Evolutionary conservation across 2,888 invertebrate genomes (phyloP).

Genomic region (Sicus ferrugineus): DNA sequence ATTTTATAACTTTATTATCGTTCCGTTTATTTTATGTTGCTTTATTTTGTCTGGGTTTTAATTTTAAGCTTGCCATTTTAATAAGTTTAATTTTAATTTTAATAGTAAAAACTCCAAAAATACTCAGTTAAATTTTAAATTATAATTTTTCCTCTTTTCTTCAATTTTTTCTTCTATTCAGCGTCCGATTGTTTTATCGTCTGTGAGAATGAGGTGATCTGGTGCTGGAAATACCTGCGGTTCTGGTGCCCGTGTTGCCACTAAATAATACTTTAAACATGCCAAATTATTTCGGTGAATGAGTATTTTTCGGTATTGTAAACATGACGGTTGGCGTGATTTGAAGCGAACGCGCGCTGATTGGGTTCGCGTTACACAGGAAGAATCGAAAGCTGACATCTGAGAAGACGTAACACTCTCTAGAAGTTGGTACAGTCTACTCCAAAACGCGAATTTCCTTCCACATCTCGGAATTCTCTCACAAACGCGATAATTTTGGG

Average conservation of each 20-base stretch:
- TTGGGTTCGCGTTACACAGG: neutral
- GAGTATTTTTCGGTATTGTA: neutral
- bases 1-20: too few relatives aligned
- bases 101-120: too few relatives aligned
- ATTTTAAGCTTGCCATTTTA: too few relatives aligned
- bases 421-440: too few relatives aligned
- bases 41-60: too few relatives aligned
- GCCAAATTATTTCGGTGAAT: neutral
- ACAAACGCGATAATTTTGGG: too few relatives aligned
- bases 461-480: too few relatives aligned
- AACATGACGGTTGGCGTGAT: neutral
- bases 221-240: neutral
- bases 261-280: slow-evolving; percentile 9
- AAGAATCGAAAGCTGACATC: neutral
- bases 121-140: too few relatives aligned
- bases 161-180: neutral
- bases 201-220: neutral
- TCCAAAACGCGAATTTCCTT: too few relatives aligned
- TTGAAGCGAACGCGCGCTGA: neutral
- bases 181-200: neutral
- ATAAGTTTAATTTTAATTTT: too few relatives aligned
- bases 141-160: too few relatives aligned
- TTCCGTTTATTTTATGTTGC: too few relatives aligned
- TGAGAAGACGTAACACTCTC: neutral
- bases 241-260: neutral